Evolutionary conservation across 2,888 invertebrate genomes (phyloP).

Genomic region (Tenthredo mesomela): DNA sequence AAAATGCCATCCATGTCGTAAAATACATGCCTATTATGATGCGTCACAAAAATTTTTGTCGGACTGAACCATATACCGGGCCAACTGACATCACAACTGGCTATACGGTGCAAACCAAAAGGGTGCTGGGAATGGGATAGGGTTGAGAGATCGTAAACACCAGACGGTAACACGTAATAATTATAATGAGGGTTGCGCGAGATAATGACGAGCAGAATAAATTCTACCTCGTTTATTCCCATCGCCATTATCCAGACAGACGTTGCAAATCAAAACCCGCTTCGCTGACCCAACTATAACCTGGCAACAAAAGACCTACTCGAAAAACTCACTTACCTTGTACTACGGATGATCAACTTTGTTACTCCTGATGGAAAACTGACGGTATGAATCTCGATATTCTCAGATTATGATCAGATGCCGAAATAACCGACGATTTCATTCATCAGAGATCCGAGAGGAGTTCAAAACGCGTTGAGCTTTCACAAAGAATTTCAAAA

Average conservation of each 20-base stretch:
- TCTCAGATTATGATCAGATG: neutral
- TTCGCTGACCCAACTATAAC: neutral
- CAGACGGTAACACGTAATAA: slow-evolving; percentile 74
- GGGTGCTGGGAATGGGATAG: slow-evolving; percentile 53
- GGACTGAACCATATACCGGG: neutral
- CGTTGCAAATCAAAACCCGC: slow-evolving; percentile 62
- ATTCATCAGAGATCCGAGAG: neutral
- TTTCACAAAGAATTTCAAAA: slow-evolving; percentile 1
- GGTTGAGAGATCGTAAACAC: slow-evolving; percentile 56
- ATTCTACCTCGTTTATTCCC: slow-evolving; percentile 59
- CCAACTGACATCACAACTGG: slow-evolving; percentile 21
- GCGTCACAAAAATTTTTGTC: neutral
- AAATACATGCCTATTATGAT: neutral
- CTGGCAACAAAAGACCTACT: neutral
- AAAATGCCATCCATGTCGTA: neutral
- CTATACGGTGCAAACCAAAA: slow-evolving; percentile 20
- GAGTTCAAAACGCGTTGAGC: neutral
- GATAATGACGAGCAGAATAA: slow-evolving; percentile 62
- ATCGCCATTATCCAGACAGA: slow-evolving; percentile 61
- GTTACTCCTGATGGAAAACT: neutral
- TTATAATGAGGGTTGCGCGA: slow-evolving; percentile 71
- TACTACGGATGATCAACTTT: neutral
- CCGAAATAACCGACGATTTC: neutral
- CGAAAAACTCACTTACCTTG: slow-evolving; percentile 36
- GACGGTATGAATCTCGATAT: neutral